phyloP scores from a whole-genome alignment of 2,888 invertebrate genomes.

The Meghimatium bilineatum region DNA sequence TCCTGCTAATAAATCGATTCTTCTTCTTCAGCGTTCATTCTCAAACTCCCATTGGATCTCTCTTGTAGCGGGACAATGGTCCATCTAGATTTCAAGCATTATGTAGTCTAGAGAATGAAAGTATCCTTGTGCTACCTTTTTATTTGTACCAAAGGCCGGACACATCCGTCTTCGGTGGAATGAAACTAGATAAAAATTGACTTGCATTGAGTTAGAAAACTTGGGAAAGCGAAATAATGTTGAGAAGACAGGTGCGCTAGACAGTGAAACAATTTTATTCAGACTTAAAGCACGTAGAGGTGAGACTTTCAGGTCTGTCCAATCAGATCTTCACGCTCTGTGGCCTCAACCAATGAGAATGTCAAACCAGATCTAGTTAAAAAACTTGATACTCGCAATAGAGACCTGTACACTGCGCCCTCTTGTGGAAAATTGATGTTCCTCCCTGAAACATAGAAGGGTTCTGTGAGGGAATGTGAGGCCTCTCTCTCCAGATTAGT shows the following conservation, averaged over 20 bases:
- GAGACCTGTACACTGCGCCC: neutral
- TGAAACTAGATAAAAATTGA: too few relatives aligned
- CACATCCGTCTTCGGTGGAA: too few relatives aligned
- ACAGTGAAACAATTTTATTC: neutral
- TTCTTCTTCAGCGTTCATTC: too few relatives aligned
- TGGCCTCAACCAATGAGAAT: constrained; percentile 28
- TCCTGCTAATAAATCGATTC: too few relatives aligned
- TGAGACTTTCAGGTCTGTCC: neutral
- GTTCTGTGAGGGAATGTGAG: constrained; percentile 12
- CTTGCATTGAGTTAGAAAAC: too few relatives aligned
- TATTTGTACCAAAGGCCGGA: too few relatives aligned
- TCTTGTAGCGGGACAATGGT: too few relatives aligned
- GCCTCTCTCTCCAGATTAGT: neutral
- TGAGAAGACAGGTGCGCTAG: neutral
- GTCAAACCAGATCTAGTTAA: constrained; percentile 30
- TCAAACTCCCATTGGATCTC: too few relatives aligned
- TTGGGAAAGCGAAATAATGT: neutral
- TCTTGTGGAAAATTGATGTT: constrained; percentile 15
- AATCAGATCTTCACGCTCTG: constrained; percentile 25
- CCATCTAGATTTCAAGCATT: too few relatives aligned
- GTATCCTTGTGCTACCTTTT: too few relatives aligned
- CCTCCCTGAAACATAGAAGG: constrained; percentile 13
- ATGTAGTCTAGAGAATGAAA: too few relatives aligned
- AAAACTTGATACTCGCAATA: constrained; percentile 19
- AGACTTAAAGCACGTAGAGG: neutral